phyloP scores from a whole-genome alignment of 2,113 vertebrate species.

The Pristiophorus japonicus region DNA sequence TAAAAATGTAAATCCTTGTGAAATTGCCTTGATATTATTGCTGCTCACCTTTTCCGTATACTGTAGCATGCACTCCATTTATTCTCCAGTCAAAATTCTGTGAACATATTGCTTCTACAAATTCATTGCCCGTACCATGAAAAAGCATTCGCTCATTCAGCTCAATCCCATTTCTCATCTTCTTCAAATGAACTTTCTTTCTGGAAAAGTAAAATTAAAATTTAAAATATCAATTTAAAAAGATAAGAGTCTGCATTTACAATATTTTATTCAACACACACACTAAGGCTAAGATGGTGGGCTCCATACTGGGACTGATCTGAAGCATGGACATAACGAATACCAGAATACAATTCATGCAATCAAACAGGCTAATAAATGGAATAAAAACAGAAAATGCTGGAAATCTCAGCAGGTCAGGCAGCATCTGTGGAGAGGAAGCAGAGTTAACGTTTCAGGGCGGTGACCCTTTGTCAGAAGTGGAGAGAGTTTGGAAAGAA shows the following conservation, averaged over 20 bases:
- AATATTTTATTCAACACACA: background rate
- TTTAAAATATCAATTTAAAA: constrained; percentile 29
- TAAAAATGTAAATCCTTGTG: background rate
- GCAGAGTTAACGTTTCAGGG: too few relatives aligned
- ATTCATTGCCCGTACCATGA: constrained; percentile 89
- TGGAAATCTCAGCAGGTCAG: too few relatives aligned
- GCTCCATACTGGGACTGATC: background rate
- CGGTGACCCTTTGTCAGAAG: too few relatives aligned
- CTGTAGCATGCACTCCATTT: constrained; percentile 82
- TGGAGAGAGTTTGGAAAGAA: too few relatives aligned
- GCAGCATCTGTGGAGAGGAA: too few relatives aligned
- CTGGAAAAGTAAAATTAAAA: constrained; percentile 52
- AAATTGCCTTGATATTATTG: background rate
- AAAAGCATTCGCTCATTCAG: constrained; percentile 93
- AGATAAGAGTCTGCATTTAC: background rate
- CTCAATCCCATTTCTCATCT: constrained; percentile 69
- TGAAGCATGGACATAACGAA: background rate
- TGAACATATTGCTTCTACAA: constrained; percentile 90
- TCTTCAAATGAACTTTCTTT: constrained; percentile 89
- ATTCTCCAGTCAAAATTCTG: constrained; percentile 97
- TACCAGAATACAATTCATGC: background rate
- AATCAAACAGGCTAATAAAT: background rate
- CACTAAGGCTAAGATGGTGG: background rate
- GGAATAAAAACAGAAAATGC: too few relatives aligned
- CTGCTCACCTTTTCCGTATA: constrained; percentile 85